Conservation (phyloP, 2,797 vertebrate species). For the Parauchenoglanis ngamensis region DNA sequence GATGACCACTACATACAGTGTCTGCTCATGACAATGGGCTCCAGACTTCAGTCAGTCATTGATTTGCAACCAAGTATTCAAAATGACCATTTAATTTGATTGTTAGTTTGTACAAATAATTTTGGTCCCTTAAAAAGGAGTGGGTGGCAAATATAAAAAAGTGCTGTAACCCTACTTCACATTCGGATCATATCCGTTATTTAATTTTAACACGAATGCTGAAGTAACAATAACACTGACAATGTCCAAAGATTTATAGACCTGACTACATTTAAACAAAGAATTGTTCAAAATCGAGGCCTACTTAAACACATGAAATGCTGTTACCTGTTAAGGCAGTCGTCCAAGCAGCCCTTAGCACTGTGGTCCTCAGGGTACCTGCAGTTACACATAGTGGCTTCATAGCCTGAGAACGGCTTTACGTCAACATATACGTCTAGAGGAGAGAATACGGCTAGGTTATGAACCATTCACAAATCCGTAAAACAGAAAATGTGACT, state of each 20-base stretch:
- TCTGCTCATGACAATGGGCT: neutral
- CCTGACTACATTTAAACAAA: neutral
- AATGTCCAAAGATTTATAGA: neutral
- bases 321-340: slow-evolving; percentile 92
- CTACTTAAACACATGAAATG: neutral
- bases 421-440: slow-evolving; percentile 96
- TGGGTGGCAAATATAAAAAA: neutral
- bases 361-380: slow-evolving; percentile 73
- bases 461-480: neutral
- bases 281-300: neutral
- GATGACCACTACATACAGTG: neutral
- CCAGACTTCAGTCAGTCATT: neutral
- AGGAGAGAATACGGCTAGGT: neutral
- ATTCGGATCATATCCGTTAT: neutral
- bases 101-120: neutral
- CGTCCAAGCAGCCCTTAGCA: slow-evolving; percentile 90
- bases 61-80: neutral
- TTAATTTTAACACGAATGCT: neutral
- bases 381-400: slow-evolving; percentile 95
- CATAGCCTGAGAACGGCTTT: slow-evolving; percentile 97
- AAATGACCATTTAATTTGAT: neutral
- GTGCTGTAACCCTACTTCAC: neutral
- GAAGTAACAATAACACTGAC: neutral
- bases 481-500: neutral
- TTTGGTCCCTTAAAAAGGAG: neutral